Conservation (phyloP, 2,113 vertebrate genomes). For the Gambusia holbrooki region DNA sequence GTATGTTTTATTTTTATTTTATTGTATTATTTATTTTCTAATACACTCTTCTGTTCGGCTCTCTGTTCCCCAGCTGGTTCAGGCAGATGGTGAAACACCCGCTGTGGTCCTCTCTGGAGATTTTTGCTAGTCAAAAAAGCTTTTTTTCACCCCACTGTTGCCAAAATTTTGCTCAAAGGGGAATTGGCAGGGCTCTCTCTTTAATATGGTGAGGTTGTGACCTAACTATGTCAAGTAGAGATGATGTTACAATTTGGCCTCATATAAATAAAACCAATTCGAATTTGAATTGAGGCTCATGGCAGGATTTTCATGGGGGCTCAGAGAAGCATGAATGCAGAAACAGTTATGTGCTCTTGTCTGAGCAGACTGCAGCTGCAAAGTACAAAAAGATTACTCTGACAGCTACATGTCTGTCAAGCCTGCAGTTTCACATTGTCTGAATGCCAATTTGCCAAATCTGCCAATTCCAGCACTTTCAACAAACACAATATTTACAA, state of each 20-base stretch:
- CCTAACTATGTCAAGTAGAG: neutral
- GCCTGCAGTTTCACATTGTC: conserved; percentile 19
- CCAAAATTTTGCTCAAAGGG: conserved; percentile 4
- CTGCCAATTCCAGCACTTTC: conserved; percentile 3
- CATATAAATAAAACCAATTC: neutral
- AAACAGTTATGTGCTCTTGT: conserved; percentile 4
- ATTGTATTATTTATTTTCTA: neutral
- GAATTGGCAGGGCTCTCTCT: neutral
- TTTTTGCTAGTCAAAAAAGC: neutral
- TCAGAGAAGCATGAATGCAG: conserved; percentile 1
- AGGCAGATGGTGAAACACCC: neutral
- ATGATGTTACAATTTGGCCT: neutral
- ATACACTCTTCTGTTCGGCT: neutral
- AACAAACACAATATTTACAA: conserved; percentile 19
- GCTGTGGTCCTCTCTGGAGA: neutral
- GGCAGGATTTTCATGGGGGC: conserved; percentile 10
- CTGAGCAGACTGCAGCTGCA: conserved; percentile 28
- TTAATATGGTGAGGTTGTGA: neutral
- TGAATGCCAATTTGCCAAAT: conserved; percentile 37
- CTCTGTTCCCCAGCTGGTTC: neutral
- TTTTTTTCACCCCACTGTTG: neutral
- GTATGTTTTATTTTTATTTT: neutral
- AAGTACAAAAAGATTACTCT: conserved; percentile 19
- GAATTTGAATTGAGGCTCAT: neutral
- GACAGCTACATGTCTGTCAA: conserved; percentile 47